These are phyloP conservation scores for Virgularia gustaviana DNA, from an alignment of 92 coral and sea anemone species.

Conservation along the genomic window DNA sequence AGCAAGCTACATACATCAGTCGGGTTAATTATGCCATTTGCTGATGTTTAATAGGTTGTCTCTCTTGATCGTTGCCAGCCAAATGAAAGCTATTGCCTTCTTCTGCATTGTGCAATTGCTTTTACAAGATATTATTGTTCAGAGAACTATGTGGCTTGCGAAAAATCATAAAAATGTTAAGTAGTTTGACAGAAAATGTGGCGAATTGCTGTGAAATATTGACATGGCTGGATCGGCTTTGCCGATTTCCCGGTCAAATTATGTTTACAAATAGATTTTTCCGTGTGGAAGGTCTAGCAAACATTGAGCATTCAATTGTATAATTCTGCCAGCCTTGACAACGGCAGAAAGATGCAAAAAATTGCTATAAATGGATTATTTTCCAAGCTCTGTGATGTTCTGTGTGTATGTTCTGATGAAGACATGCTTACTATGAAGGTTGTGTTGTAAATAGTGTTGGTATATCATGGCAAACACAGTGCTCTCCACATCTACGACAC, in stretches of 20 bases:
- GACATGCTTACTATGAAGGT: no score
- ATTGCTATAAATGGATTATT: no score
- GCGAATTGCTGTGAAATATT: no score
- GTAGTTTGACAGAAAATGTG: no score
- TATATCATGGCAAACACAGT: no score
- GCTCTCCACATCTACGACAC: no score
- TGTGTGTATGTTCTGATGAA: no score
- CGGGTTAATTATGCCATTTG: slow-evolving; percentile 39
- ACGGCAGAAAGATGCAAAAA: not conserved
- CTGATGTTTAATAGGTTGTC: slow-evolving; percentile 23
- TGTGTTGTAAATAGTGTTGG: no score
- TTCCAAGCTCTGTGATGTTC: no score
- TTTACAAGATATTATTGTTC: slow-evolving; percentile 9
- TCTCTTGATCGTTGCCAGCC: slow-evolving; percentile 7
- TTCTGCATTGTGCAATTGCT: not conserved
- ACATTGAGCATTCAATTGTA: slow-evolving; percentile 8
- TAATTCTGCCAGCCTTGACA: slow-evolving; percentile 10
- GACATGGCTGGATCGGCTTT: no score
- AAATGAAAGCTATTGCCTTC: not conserved
- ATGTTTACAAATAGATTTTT: slow-evolving; percentile 56
- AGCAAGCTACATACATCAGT: not conserved
- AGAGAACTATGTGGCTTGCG: slow-evolving; percentile 27
- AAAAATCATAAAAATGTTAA: slow-evolving; percentile 33
- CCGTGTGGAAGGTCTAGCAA: slow-evolving; percentile 56
- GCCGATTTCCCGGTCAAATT: slow-evolving; percentile 4